These are phyloP conservation scores for Semicossyphus pulcher DNA, from an alignment of 2,113 vertebrate genomes.

Conservation along the genomic window DNA sequence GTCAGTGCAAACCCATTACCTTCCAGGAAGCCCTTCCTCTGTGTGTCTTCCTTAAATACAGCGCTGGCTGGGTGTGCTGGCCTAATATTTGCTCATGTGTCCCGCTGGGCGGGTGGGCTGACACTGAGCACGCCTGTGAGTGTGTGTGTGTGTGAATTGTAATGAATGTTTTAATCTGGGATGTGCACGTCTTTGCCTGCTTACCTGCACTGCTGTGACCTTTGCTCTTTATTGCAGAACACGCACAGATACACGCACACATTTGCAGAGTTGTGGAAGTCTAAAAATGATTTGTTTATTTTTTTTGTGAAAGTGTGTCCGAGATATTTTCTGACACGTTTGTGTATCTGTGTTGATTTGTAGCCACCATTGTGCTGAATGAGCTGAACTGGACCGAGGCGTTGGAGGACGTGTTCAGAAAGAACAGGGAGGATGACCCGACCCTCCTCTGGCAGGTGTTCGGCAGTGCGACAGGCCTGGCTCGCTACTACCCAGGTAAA, in stretches of 20 bases:
- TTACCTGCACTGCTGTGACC: not conserved
- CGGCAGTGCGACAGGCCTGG: constrained; percentile 95
- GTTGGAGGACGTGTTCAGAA: constrained; percentile 92
- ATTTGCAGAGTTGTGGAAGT: not conserved
- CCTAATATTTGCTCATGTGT: constrained; percentile 39
- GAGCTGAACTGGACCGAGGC: constrained; percentile 97
- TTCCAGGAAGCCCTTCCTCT: not conserved
- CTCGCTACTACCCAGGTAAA: constrained; percentile 96
- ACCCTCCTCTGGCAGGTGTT: constrained; percentile 97
- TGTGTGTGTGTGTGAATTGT: constrained; percentile 46
- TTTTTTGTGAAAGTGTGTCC: not conserved
- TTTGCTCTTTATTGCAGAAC: not conserved
- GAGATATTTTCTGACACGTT: too few species aligned
- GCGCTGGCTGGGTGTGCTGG: not conserved
- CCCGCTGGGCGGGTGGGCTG: constrained; percentile 16
- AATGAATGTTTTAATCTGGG: constrained; percentile 52
- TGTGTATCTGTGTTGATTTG: constrained; percentile 3
- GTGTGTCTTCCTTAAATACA: constrained; percentile 4
- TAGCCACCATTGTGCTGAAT: constrained; percentile 95
- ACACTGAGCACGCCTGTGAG: constrained; percentile 19
- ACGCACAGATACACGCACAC: not conserved
- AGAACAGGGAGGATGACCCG: constrained; percentile 94
- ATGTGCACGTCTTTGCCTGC: constrained; percentile 4
- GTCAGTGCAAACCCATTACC: not conserved
- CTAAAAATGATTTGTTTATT: not conserved